These are phyloP conservation scores for Meghimatium bilineatum DNA, from an alignment of 2,888 invertebrate species.

Conservation along the genomic window DNA sequence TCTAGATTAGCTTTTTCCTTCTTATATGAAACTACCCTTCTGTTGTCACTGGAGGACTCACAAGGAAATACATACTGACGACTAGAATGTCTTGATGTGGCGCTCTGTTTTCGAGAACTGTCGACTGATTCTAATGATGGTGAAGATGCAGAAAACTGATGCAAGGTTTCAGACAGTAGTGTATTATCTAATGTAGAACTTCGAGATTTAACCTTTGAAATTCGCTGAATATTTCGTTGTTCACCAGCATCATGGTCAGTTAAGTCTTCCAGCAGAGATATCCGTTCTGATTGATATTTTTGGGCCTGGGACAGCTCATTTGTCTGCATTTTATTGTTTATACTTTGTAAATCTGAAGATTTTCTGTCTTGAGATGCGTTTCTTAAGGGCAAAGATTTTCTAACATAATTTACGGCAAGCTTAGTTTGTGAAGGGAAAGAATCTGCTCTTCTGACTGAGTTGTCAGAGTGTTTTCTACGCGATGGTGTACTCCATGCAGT, in stretches of 20 bases:
- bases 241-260: slow-evolving; percentile 48
- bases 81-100: slow-evolving; percentile 60
- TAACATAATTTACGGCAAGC: slow-evolving; percentile 65
- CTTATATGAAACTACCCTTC: slow-evolving; percentile 27
- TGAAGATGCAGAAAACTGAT: slow-evolving; percentile 16
- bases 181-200: slow-evolving; percentile 11
- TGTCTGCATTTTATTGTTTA: slow-evolving; percentile 67
- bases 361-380: slow-evolving; percentile 55
- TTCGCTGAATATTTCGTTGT: neutral
- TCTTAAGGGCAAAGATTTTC: slow-evolving; percentile 63
- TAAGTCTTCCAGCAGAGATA: slow-evolving; percentile 53
- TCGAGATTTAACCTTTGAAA: neutral
- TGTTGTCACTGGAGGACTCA: slow-evolving; percentile 38
- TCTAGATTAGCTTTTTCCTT: slow-evolving; percentile 50
- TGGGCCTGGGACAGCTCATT: slow-evolving; percentile 63
- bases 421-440: slow-evolving; percentile 63
- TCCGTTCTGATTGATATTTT: slow-evolving; percentile 44
- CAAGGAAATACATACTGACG: slow-evolving; percentile 66
- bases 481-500: slow-evolving; percentile 52
- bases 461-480: slow-evolving; percentile 54
- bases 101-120: slow-evolving; percentile 55
- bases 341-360: slow-evolving; percentile 59
- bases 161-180: slow-evolving; percentile 1
- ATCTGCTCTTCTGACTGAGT: slow-evolving; percentile 58
- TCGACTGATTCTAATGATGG: slow-evolving; percentile 27